These are phyloP conservation scores for Palythoa grandis DNA, from an alignment of 92 coral and sea anemone species.

Conservation along the genomic window DNA sequence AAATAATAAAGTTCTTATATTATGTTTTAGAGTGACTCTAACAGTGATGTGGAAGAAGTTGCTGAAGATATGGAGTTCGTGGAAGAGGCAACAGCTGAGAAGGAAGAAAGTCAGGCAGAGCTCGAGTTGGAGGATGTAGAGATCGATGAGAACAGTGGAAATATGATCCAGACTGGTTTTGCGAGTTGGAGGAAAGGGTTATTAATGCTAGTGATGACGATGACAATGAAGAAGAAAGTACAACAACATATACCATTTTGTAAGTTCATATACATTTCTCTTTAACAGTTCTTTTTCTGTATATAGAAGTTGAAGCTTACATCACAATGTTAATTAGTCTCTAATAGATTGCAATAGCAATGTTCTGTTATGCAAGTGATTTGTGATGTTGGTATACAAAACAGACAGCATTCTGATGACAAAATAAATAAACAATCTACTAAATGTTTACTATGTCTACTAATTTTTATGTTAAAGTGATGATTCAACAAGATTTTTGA, in stretches of 20 bases:
- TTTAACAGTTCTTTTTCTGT: neutral
- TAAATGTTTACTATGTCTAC: neutral
- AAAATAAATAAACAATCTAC: neutral
- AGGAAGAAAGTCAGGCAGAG: conserved; percentile 39
- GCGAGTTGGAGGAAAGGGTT: conserved; percentile 42
- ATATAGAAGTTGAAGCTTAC: conserved; percentile 8
- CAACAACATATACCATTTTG: conserved; percentile 50
- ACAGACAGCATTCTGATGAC: neutral
- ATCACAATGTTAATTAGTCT: neutral
- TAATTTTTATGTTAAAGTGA: neutral
- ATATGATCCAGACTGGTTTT: conserved; percentile 54
- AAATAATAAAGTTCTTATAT: conserved; percentile 15
- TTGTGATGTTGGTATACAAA: neutral
- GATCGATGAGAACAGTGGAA: conserved; percentile 31
- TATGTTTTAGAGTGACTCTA: conserved; percentile 49
- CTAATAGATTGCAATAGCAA: neutral
- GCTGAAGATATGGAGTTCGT: conserved; percentile 28
- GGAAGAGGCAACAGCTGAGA: conserved; percentile 33
- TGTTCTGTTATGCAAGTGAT: neutral
- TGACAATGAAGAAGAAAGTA: conserved; percentile 53
- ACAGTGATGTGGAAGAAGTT: conserved; percentile 42
- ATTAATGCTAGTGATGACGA: conserved; percentile 47
- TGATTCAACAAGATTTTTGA: neutral
- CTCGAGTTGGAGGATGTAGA: conserved; percentile 44
- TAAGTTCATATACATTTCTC: conserved; percentile 22